Evolutionary conservation across 2,888 invertebrate species (phyloP), one percentile per base, ranked within the genome.

Genomic region (Cryptocephalus moraei): DNA sequence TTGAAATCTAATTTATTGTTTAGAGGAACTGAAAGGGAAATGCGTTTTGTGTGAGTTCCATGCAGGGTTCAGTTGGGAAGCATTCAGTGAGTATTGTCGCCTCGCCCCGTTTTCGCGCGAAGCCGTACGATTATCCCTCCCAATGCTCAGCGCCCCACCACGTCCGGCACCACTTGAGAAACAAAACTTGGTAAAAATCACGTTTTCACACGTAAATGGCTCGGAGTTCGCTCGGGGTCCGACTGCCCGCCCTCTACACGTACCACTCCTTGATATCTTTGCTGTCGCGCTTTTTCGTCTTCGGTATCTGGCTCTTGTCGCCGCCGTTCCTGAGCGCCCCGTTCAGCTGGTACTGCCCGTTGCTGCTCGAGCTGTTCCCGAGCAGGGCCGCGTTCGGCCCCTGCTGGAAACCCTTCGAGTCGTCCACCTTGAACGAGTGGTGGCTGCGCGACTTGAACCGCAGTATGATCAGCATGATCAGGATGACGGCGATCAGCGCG

Each of bases 221-320:
- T 53, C 47, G 47, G 50, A 51, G 42, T 43, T 43, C 46, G 12
- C 36, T 32, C 43, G 32, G 22, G 22, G 22, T 22, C 22, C 22
- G 22, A 22, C 22, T 22, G 2, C 36, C n/a, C 33, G n/a, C 41
- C 48, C 49, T 60, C 79, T 86, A 92, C 72, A 93, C 93, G 72
- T 93, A 93, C 93, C 93, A 93, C 78, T 93, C 93, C 76, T 93
- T 93, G 68, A 93, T 89, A 69, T 91, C 91, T 78, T 91, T 90
- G 53, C 86, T 80, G 68, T 83, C 81, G 53, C 82, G 78, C 65
- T 89, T 88, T 71, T 85, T 79, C 52, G 60, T 51, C 53, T 68
- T 69, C 58, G 60, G 56, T 42, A 71, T 51, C 41, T 48, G 49
- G 22, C 57, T 54, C 41, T 75, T 77, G 44, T 78, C 69, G 32